A percentile compares a stretch with the other conserved stretches of the same genome.
phyloP scores from a whole-genome alignment of 2,888 invertebrate species.

The Orchestes rusci region DNA sequence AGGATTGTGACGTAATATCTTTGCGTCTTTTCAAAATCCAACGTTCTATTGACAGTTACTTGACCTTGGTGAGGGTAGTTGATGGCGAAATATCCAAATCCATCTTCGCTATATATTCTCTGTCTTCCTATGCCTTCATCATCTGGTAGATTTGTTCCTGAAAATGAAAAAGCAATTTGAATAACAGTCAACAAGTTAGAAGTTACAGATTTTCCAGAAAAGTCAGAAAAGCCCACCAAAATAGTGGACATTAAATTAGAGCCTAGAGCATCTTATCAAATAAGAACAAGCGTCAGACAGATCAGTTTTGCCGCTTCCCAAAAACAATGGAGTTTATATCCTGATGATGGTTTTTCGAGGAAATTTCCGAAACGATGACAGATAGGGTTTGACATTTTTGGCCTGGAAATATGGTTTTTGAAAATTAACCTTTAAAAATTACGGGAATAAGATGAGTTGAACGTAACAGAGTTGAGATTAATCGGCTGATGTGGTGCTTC shows the following conservation, averaged over 20 bases:
- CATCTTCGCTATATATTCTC: constrained; percentile 62
- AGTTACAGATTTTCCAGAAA: neutral
- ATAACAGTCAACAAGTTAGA: neutral
- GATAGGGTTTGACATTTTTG: no score
- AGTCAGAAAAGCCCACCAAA: neutral
- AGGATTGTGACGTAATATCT: constrained; percentile 81
- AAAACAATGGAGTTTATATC: no score
- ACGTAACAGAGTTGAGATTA: no score
- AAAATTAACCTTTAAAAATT: no score
- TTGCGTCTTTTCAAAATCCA: constrained; percentile 84
- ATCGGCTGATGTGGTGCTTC: no score
- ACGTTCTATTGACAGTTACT: constrained; percentile 74
- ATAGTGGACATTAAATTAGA: no score
- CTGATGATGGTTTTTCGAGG: no score
- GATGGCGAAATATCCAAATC: constrained; percentile 76
- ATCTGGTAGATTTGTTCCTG: constrained; percentile 29
- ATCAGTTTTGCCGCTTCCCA: neutral
- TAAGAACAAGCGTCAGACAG: neutral
- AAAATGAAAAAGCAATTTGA: constrained; percentile 6
- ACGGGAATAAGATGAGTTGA: no score
- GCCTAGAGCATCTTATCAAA: no score
- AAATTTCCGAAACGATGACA: no score
- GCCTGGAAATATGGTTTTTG: no score
- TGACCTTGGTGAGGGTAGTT: constrained; percentile 83
- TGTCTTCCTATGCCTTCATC: constrained; percentile 53